Conservation (phyloP, 2,888 invertebrate genomes). For the Eristalis pertinax region DNA sequence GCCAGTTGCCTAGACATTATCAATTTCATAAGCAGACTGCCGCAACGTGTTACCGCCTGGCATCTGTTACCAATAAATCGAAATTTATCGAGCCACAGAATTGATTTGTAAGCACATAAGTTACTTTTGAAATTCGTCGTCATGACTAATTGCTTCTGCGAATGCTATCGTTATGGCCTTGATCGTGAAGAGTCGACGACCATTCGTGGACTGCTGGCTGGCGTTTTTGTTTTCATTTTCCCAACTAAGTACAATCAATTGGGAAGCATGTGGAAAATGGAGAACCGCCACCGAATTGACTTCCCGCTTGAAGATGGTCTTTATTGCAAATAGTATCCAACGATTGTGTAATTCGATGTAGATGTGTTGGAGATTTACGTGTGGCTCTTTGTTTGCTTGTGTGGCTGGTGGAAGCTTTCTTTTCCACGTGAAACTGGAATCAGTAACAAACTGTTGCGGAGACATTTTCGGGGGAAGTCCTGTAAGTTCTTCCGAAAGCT, state of each 20-base stretch:
- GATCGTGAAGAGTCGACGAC: not conserved
- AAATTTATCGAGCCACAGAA: not conserved
- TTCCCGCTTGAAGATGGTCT: not conserved
- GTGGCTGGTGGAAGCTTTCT: not conserved
- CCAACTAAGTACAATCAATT: not conserved
- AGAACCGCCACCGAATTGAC: not conserved
- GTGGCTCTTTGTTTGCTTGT: not conserved
- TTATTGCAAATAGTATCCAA: not conserved
- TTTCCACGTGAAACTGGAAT: not conserved
- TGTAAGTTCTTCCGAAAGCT: no score
- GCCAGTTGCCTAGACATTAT: not conserved
- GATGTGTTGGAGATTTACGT: not conserved
- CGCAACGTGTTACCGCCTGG: not conserved
- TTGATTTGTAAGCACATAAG: conserved; percentile 9
- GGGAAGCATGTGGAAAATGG: not conserved
- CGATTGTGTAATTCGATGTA: not conserved
- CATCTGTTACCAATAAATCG: not conserved
- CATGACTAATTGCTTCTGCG: not conserved
- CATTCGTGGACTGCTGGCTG: not conserved
- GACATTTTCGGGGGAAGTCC: no score
- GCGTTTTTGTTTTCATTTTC: not conserved
- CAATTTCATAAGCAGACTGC: conserved; percentile 16
- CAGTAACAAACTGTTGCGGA: not conserved
- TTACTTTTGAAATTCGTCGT: conserved; percentile 8
- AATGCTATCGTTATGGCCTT: not conserved